phyloP scores from a whole-genome alignment of 92 coral and sea anemone genomes.

The Pocillopora meandrina region DNA sequence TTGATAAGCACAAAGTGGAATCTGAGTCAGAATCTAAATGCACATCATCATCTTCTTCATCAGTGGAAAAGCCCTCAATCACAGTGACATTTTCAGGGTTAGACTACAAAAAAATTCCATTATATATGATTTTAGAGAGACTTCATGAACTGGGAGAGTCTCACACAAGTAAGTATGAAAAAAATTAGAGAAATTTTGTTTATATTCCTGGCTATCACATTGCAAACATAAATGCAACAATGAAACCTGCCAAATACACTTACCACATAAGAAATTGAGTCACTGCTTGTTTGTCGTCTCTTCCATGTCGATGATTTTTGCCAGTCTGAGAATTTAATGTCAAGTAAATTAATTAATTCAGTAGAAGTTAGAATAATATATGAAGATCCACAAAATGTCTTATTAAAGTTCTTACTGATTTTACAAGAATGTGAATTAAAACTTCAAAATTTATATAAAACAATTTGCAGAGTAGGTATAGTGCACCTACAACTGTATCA shows the following conservation, averaged over 20 bases:
- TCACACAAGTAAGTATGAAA: no score
- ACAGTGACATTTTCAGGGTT: slow-evolving; percentile 28
- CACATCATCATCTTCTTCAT: slow-evolving; percentile 39
- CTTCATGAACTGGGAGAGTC: background rate
- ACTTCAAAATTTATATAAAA: no score
- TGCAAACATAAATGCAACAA: background rate
- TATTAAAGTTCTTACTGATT: no score
- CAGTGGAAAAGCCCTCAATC: slow-evolving; percentile 62
- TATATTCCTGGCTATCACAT: no score
- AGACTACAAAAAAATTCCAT: slow-evolving; percentile 8
- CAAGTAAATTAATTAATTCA: background rate
- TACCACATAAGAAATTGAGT: slow-evolving; percentile 14
- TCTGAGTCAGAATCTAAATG: background rate
- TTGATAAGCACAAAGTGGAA: background rate
- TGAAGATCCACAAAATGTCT: background rate
- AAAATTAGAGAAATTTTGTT: no score
- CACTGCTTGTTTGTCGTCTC: slow-evolving; percentile 20
- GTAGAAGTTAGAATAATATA: background rate
- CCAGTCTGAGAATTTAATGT: slow-evolving; percentile 9
- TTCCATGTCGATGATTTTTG: slow-evolving; percentile 12
- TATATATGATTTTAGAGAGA: background rate
- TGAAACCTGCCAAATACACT: background rate
- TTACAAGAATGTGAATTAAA: no score
- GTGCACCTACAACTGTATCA: no score
- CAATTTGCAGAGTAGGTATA: no score